Conservation (phyloP, 2,888 invertebrate genomes). For the Sepioteuthis lessoniana region DNA sequence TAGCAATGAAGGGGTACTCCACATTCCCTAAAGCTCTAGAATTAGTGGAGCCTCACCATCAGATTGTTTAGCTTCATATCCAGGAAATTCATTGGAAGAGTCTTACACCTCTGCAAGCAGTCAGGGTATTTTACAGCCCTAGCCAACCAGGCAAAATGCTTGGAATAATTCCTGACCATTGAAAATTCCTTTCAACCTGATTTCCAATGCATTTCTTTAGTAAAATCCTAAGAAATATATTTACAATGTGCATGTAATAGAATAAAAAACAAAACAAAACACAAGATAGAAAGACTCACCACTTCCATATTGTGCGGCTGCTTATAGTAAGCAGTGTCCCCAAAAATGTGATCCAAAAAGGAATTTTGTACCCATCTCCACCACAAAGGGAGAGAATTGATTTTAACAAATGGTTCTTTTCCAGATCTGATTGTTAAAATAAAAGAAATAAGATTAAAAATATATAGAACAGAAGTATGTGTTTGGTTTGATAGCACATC, state of each 20-base stretch:
- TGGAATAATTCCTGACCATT: too few relatives aligned
- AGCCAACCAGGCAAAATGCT: too few relatives aligned
- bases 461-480: neutral
- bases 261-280: neutral
- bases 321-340: slow-evolving; percentile 50
- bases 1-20: too few relatives aligned
- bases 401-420: slow-evolving; percentile 53
- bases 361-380: slow-evolving; percentile 62
- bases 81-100: too few relatives aligned
- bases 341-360: slow-evolving; percentile 62
- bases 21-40: too few relatives aligned
- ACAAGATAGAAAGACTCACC: neutral
- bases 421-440: slow-evolving; percentile 54
- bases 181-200: neutral
- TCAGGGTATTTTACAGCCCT: too few relatives aligned
- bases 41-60: too few relatives aligned
- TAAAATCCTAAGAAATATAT: too few relatives aligned
- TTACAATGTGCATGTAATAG: too few relatives aligned
- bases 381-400: slow-evolving; percentile 59
- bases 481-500: too few relatives aligned
- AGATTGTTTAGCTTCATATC: too few relatives aligned
- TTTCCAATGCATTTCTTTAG: neutral
- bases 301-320: neutral
- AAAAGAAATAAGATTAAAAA: neutral
- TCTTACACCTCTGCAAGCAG: too few relatives aligned